Conservation (phyloP, 2,113 vertebrate genomes). For the Poecile atricapillus region DNA sequence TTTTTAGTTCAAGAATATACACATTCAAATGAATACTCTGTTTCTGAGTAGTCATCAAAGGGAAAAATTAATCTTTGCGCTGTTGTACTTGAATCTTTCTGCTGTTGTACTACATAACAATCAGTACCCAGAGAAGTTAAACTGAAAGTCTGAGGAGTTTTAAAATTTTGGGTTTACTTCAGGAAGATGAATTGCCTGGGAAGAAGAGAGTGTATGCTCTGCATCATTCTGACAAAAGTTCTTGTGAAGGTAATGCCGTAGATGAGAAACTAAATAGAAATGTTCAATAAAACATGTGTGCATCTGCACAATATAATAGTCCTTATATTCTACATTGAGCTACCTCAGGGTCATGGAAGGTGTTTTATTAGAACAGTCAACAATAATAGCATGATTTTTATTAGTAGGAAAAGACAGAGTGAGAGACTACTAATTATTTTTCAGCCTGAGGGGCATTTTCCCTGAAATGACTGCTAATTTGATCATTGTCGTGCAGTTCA, state of each 20-base stretch:
- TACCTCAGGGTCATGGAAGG: conserved; percentile 74
- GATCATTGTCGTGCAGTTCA: conserved; percentile 81
- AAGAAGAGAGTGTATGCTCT: not conserved
- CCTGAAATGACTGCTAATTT: conserved; percentile 83
- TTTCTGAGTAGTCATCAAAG: not conserved
- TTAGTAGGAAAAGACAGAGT: conserved; percentile 77
- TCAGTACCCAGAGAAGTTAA: not conserved
- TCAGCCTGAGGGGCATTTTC: conserved; percentile 78
- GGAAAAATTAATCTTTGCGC: fast-evolving
- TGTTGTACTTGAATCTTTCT: not conserved
- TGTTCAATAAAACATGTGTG: conserved; percentile 70
- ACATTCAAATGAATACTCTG: not conserved
- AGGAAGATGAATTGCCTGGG: not conserved
- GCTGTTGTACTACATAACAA: fast-evolving
- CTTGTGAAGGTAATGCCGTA: not conserved
- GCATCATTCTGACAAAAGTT: conserved; percentile 67
- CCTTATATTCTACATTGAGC: conserved; percentile 71
- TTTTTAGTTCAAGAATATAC: not conserved
- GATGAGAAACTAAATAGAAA: conserved; percentile 69
- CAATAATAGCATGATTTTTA: conserved; percentile 81
- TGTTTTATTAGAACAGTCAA: conserved; percentile 82
- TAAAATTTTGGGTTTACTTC: not conserved
- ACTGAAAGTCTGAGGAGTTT: not conserved
- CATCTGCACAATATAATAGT: conserved; percentile 67
- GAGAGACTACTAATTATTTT: conserved; percentile 85